Percentiles rank a stretch among this genome's conserved stretches.
Conservation (phyloP, 2,888 invertebrate genomes). For the Drosophila dives region DNA sequence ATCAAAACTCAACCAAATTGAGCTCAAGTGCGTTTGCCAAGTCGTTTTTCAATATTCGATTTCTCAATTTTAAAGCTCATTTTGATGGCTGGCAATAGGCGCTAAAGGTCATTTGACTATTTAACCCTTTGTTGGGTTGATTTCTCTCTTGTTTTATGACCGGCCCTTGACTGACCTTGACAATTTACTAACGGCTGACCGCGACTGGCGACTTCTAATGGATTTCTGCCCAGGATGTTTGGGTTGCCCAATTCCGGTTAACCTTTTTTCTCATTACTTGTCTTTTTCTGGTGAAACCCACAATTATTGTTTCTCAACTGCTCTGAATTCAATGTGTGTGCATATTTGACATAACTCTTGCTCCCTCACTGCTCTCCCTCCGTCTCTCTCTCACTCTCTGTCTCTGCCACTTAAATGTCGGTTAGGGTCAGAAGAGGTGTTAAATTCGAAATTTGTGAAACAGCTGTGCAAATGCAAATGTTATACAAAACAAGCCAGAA, state of each 20-base stretch:
- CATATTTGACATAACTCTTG: conserved; percentile 29
- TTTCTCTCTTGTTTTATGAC: conserved; percentile 39
- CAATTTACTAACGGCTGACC: conserved; percentile 25
- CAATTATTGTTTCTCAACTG: conserved; percentile 24
- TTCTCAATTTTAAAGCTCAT: conserved; percentile 50
- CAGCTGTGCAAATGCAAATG: conserved; percentile 52
- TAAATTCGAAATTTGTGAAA: conserved; percentile 29
- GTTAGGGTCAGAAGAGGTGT: conserved; percentile 44
- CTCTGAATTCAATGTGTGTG: conserved; percentile 34
- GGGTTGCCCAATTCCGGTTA: conserved; percentile 43
- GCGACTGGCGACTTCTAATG: conserved; percentile 33
- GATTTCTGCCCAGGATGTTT: conserved; percentile 45
- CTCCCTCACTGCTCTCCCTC: neutral
- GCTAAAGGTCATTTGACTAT: conserved; percentile 64
- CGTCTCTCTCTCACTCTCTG: neutral
- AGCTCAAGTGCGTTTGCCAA: conserved; percentile 71
- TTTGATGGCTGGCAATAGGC: conserved; percentile 30
- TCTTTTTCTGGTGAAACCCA: conserved; percentile 35
- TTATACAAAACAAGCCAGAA: neutral
- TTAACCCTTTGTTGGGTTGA: conserved; percentile 56
- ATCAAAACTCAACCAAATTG: conserved; percentile 56
- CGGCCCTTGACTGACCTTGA: conserved; percentile 50
- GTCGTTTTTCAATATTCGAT: conserved; percentile 48
- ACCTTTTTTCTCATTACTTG: conserved; percentile 50
- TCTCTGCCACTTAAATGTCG: conserved; percentile 7